Conservation (phyloP, 2,888 invertebrate species). For the Pristionchus maxplancki region DNA sequence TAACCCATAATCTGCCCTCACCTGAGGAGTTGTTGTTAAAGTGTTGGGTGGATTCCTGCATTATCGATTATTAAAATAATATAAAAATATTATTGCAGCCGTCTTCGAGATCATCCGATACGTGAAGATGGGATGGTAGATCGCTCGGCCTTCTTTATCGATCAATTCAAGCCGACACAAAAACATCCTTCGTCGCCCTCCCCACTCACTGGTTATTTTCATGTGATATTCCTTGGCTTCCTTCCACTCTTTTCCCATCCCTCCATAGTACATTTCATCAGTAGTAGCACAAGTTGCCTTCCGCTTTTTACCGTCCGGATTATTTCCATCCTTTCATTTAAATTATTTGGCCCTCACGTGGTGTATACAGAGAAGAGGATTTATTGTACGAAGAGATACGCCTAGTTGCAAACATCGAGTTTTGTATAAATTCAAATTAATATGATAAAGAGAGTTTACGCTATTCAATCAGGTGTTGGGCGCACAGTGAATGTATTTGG, state of each 20-base stretch:
- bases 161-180: neutral
- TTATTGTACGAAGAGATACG: slow-evolving; percentile 6
- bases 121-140: slow-evolving; percentile 77
- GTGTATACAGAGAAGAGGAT: neutral
- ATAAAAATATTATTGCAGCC: slow-evolving; percentile 82
- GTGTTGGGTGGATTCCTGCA: too few species aligned
- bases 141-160: neutral
- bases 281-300: slow-evolving; percentile 22
- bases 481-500: slow-evolving; percentile 19
- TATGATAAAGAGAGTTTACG: slow-evolving; percentile 41
- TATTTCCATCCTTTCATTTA: neutral
- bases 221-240: slow-evolving; percentile 50
- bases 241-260: neutral
- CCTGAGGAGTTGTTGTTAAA: too few species aligned
- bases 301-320: neutral
- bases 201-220: slow-evolving; percentile 44
- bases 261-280: slow-evolving; percentile 37
- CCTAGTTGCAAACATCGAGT: neutral
- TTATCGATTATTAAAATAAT: neutral
- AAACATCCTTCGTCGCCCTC: neutral
- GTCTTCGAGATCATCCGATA: slow-evolving; percentile 95
- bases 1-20: too few species aligned
- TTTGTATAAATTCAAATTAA: slow-evolving; percentile 23
- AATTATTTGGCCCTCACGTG: neutral
- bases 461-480: neutral